These are phyloP conservation scores for Mimas tiliae DNA, from an alignment of 2,888 invertebrate species.

Conservation along the genomic window DNA sequence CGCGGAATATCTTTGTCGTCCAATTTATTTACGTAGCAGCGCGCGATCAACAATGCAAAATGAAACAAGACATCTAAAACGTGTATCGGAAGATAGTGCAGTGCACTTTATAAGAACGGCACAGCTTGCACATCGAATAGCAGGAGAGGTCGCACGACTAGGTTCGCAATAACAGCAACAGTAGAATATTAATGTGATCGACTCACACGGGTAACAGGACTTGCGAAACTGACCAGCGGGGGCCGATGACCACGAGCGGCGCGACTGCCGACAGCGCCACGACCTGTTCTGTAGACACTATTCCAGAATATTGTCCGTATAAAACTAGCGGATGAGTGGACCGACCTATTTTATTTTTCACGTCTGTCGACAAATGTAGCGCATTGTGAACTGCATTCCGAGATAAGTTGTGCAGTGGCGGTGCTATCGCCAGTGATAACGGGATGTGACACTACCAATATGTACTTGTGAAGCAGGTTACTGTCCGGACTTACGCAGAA, in stretches of 20 bases:
- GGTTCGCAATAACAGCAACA: slow-evolving; percentile 72
- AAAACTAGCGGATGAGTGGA: slow-evolving; percentile 40
- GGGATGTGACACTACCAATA: slow-evolving; percentile 63
- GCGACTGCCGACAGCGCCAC: slow-evolving; percentile 48
- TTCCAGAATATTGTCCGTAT: slow-evolving; percentile 41
- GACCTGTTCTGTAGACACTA: slow-evolving; percentile 54
- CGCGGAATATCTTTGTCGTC: slow-evolving; percentile 74
- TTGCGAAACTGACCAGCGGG: slow-evolving; percentile 79
- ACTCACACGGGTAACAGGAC: slow-evolving; percentile 80
- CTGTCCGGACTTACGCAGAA: slow-evolving; percentile 53
- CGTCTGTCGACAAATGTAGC: slow-evolving; percentile 60
- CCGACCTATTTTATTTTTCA: slow-evolving; percentile 50
- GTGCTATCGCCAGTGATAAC: slow-evolving; percentile 69
- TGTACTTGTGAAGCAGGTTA: slow-evolving; percentile 60
- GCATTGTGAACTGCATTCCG: slow-evolving; percentile 68
- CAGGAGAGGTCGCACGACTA: slow-evolving; percentile 58
- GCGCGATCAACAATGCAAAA: slow-evolving; percentile 39
- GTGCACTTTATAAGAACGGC: slow-evolving; percentile 30
- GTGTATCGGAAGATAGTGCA: not conserved
- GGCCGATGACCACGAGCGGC: slow-evolving; percentile 78
- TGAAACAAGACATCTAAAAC: slow-evolving; percentile 11
- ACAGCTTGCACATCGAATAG: slow-evolving; percentile 31
- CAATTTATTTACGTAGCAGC: slow-evolving; percentile 54
- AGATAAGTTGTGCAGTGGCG: slow-evolving; percentile 72
- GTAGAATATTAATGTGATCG: slow-evolving; percentile 80